Base-by-base conservation (phyloP, 2,888 invertebrate genomes). In the Kryphioiulus occultus region DNA sequence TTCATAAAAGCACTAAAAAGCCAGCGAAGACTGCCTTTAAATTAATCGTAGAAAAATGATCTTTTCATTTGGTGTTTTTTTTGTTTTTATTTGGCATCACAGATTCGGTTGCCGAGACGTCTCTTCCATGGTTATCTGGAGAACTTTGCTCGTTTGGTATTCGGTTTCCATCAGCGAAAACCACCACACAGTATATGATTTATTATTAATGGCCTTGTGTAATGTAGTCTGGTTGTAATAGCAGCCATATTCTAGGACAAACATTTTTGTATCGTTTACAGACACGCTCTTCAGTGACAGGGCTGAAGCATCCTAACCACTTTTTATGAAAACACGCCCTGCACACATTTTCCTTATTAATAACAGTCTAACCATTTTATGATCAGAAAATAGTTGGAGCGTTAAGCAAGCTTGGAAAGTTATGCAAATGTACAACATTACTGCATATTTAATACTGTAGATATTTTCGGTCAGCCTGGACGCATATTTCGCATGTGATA, bases 61-160 rank as follows among this genome's bases (percentile, higher is more conserved):
- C 4, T 68, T 68, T 47, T 17, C 2, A 22, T 26, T 26, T 68
- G 26, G 26, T 35, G 2, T 35, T 35, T 35, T 7, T 4, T 35
- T 35, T 7, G 7, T 39, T 9, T 39, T 3, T 39, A 39, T 68
- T 68, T 68, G 22, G 68, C 68, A 68, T 12, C 68, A 68, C 26
- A 26, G 22, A 68, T 26, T 68, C 68, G 68, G 68, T 26, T 68
- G 68, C 26, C 9, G 22, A 68, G 68, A 68, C 68, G 78, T 78
- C 26, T 78, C 30, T 17, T 78, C 68, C 22, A 9, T 9, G 26
- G 22, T 26, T 68, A 68, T 78, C 78, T 3, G 68, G 10, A 30
- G 78, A 78, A 30, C 78, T 78, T 78, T 78, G 78, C 26, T 30
- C 78, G 78, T 78, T 78, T 78, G 26, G 17, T 78, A 30, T 78